Evolutionary conservation across 2,888 invertebrate species (phyloP).

Genomic region (Anagyrus pseudococci): DNA sequence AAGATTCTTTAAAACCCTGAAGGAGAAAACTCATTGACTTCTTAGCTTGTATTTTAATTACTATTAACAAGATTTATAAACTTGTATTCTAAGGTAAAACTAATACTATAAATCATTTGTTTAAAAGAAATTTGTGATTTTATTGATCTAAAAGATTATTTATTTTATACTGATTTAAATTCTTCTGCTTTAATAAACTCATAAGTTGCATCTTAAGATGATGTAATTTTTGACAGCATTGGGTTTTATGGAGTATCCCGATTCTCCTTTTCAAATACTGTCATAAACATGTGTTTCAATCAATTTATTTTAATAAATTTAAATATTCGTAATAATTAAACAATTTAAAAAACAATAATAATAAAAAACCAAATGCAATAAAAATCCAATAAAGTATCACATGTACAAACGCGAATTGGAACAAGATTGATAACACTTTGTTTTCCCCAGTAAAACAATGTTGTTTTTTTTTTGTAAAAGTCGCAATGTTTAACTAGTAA

Average conservation of each 20-base stretch:
- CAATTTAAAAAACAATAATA: too few relatives aligned
- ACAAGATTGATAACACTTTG: too few relatives aligned
- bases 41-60: constrained; percentile 10
- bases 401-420: too few relatives aligned
- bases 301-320: too few relatives aligned
- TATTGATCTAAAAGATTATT: not conserved
- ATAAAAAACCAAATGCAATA: too few relatives aligned
- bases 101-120: not conserved
- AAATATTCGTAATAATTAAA: too few relatives aligned
- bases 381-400: too few relatives aligned
- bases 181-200: not conserved
- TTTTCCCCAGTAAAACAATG: too few relatives aligned
- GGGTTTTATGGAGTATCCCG: not conserved
- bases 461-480: too few relatives aligned
- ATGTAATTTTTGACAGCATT: constrained; percentile 26
- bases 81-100: not conserved
- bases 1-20: constrained; percentile 35
- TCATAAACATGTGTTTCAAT: too few relatives aligned
- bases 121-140: not conserved
- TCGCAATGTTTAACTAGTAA: too few relatives aligned
- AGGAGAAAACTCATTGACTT: constrained; percentile 22
- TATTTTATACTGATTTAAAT: not conserved
- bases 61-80: not conserved
- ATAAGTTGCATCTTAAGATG: constrained; percentile 2
- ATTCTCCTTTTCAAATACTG: too few relatives aligned